These are phyloP conservation scores for Callospermophilus lateralis DNA, from an alignment of 2,113 vertebrate genomes.

Conservation along the genomic window DNA sequence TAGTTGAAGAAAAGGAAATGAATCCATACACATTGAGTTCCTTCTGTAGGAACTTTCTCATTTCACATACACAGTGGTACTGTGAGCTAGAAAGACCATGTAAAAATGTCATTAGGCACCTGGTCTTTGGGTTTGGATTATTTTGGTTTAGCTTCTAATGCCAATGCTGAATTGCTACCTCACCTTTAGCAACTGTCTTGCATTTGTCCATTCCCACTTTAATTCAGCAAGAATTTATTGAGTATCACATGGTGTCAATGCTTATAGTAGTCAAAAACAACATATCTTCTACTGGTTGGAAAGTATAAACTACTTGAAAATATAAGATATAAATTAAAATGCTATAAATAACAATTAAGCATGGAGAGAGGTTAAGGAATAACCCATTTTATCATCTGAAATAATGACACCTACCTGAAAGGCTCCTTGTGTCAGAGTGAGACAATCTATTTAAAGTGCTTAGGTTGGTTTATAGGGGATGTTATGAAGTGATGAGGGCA, in stretches of 20 bases:
- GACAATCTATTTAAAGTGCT: neutral
- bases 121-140: neutral
- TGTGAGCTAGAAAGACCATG: neutral
- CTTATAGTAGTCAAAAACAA: neutral
- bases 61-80: neutral
- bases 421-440: neutral
- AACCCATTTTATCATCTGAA: neutral
- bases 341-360: neutral
- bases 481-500: neutral
- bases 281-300: neutral
- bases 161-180: neutral
- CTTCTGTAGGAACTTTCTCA: neutral
- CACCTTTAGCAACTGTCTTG: neutral
- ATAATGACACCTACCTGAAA: neutral
- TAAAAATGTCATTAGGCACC: neutral
- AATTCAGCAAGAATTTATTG: neutral
- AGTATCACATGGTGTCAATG: neutral
- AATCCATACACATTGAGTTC: neutral
- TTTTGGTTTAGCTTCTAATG: neutral
- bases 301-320: neutral
- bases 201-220: neutral
- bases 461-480: neutral
- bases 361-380: neutral
- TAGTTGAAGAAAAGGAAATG: neutral
- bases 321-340: neutral